Evolutionary conservation across 1,140 invertebrate species (phyloP).

Genomic region (Diachasmimorpha longicaudata): DNA sequence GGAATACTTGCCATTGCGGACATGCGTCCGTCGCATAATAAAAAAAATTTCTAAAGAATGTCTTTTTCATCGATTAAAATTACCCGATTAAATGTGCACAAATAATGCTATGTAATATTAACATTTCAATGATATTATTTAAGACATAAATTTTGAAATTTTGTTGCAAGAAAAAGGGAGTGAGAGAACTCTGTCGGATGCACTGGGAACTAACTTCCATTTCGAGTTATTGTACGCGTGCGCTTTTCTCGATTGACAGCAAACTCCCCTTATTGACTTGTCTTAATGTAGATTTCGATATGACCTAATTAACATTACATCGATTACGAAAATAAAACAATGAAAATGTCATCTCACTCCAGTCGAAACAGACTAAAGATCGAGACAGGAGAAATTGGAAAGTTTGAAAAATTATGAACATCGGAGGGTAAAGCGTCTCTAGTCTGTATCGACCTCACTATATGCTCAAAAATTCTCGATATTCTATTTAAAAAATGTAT

Average conservation of each 20-base stretch:
- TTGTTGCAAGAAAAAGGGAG: background rate
- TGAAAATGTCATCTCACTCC: background rate
- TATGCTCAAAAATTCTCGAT: slow-evolving; percentile 19
- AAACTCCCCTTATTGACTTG: background rate
- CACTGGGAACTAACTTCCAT: background rate
- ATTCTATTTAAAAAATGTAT: background rate
- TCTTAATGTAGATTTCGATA: background rate
- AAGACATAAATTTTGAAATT: background rate
- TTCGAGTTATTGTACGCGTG: background rate
- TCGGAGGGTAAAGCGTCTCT: background rate
- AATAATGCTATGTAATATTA: background rate
- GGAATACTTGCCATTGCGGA: no score
- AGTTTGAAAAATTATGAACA: no score
- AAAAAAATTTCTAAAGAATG: background rate
- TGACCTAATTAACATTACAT: background rate
- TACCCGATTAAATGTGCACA: background rate
- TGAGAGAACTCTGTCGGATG: background rate
- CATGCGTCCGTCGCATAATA: no score
- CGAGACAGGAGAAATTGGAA: background rate
- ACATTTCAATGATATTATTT: background rate
- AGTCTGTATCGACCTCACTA: slow-evolving; percentile 11
- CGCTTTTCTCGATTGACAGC: background rate
- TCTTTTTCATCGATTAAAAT: slow-evolving; percentile 1
- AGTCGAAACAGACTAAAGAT: background rate
- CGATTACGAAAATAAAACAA: background rate